Evolutionary conservation across 2,888 invertebrate genomes (phyloP).

Genomic region (Nebria salina): DNA sequence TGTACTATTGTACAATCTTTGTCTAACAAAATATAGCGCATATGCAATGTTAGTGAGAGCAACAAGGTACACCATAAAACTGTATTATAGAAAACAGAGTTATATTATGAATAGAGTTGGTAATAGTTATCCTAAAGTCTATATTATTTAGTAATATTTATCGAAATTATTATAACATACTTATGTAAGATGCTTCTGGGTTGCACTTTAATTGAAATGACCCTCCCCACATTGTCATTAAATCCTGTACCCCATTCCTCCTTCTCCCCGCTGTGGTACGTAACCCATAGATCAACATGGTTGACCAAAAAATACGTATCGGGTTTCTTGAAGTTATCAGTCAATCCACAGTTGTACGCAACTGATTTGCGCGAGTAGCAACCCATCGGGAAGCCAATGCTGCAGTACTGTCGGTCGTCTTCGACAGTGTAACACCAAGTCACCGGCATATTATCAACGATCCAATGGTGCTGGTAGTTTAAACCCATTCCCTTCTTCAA

Average conservation of each 20-base stretch:
- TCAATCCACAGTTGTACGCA: slow-evolving; percentile 36
- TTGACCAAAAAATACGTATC: slow-evolving; percentile 94
- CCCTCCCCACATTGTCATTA: slow-evolving; percentile 85
- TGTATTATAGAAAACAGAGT: no score
- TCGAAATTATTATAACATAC: slow-evolving; percentile 52
- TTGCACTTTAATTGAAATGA: slow-evolving; percentile 79
- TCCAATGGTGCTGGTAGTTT: slow-evolving; percentile 99
- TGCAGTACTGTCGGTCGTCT: slow-evolving; percentile 82
- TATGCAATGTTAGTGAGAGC: no score
- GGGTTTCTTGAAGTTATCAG: slow-evolving; percentile 51
- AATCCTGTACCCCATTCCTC: slow-evolving; percentile 90
- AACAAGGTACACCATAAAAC: no score
- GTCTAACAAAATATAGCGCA: no score
- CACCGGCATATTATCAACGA: slow-evolving; percentile 98
- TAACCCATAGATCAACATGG: slow-evolving; percentile 93
- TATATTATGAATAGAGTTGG: no score
- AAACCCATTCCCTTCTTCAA: slow-evolving; percentile 89
- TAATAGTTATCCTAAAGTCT: no score
- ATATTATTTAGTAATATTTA: no score
- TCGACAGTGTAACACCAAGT: slow-evolving; percentile 92
- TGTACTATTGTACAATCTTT: no score
- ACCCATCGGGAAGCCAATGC: slow-evolving; percentile 98
- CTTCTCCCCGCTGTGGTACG: slow-evolving; percentile 87
- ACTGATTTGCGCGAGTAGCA: slow-evolving; percentile 65
- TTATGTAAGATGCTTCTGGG: slow-evolving; percentile 59